Evolutionary conservation across 1,140 invertebrate genomes (phyloP), one percentile per base, ranked within the genome.

Genomic region (Druon quercuslanigerum): DNA sequence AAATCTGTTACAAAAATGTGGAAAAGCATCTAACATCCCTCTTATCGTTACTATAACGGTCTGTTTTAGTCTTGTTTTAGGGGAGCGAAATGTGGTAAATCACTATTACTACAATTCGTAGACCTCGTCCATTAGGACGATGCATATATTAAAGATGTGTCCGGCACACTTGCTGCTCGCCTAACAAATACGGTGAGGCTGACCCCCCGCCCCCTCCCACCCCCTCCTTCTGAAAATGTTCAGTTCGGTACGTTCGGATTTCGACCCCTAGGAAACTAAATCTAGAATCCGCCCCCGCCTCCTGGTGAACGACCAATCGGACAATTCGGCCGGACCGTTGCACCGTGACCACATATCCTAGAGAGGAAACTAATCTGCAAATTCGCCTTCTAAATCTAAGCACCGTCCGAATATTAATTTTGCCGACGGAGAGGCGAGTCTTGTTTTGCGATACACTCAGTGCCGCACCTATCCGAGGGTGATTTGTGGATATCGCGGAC

Each of bases 311-410:
- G 74, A 75, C 76, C 66, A 81, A 81, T 78, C 74, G 60, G 46
- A 79, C 75, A 77, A 80, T 75, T 73, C 72, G 50, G 50, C 66
- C 66, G 57, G 71, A 20, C 76, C 57, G 60, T 50, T 46, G 71
- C 54, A 51, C 73, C 79, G 82, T 78, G 79, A 83, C 83, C 82
- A 71, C 83, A 82, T 81, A 81, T 66, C 60, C 83, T 78, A 72
- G 74, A 52, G 60, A 52, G 77, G 78, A 83, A 85, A 85, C 84
- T 85, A 85, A 85, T 85, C 84, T 85, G 79, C 84, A 85, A 85
- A 85, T 85, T 84, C 81, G 84, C 83, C 83, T 85, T 84, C 84
- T 85, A 84, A 84, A 85, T 85, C 84, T 85, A 85, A 77, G 80
- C 84, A 82, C 81, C 83, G 77, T 80, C 78, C 81, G 84, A 84